phyloP scores from a whole-genome alignment of 1,140 invertebrate genomes.

The Hydropsyche tenuis region DNA sequence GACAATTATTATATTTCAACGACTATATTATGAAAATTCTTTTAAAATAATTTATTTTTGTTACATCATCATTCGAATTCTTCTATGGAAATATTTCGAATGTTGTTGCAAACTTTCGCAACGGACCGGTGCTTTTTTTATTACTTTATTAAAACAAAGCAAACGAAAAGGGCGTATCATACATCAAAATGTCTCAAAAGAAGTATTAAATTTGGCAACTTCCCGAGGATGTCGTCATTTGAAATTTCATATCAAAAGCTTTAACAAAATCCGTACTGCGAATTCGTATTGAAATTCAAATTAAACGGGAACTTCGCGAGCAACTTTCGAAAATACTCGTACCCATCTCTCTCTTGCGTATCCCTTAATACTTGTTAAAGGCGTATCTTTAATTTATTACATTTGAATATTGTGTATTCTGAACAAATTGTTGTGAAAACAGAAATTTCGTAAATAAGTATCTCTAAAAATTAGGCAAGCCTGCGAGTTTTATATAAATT shows the following conservation, averaged over 20 bases:
- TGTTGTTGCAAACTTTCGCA: no score
- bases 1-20: no score
- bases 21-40: no score
- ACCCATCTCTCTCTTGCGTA: not conserved
- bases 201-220: conserved; percentile 15
- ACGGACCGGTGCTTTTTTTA: no score
- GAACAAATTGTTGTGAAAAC: not conserved
- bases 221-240: conserved; percentile 6
- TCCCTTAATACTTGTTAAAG: conserved; percentile 5
- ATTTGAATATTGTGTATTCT: conserved; percentile 11
- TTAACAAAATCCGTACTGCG: conserved; percentile 8
- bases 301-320: conserved; percentile 4
- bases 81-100: no score
- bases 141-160: not conserved
- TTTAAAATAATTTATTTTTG: no score
- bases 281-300: conserved; percentile 22
- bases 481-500: not conserved
- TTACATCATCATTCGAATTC: no score
- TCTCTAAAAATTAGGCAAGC: not conserved
- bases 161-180: not conserved
- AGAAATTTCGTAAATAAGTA: not conserved
- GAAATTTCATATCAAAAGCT: conserved; percentile 20
- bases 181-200: conserved; percentile 9
- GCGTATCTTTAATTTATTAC: conserved; percentile 10
- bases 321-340: conserved; percentile 10